Base-by-base conservation (phyloP, 2,113 vertebrate genomes). In the Amblyopsis rosae region DNA sequence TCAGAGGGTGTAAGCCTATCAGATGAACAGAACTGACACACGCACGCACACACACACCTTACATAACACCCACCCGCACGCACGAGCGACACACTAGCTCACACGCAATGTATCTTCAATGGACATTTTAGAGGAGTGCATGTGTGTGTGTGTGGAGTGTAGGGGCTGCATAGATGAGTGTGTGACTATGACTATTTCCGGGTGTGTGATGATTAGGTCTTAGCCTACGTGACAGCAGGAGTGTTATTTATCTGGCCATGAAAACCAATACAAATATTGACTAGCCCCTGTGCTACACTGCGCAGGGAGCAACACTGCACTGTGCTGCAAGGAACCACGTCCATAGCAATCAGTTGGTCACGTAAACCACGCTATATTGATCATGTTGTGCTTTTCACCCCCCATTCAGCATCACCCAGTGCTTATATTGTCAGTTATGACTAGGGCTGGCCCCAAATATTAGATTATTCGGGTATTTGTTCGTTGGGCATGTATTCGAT, bases 1-100 rank as follows among this genome's bases (percentile, higher is more conserved):
- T 75, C 57, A 55, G 69, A 6, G 60, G 59, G 62, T 58, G 48
- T 16, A 76, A 63, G 54, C 35, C 19, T 2, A 26, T 11, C 3
- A 12, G 56, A 10, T n/a, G 16, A 76, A 75, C 56, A 47, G 53
- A 54, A 50, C 66, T 26, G 70, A 59, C 58, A 48, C 2, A 19
- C 11, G n/a, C 51, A 54, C 17, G 65, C 55, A 75, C 56, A 49
- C 35, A 41, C 35, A 41, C 35, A 67, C 59, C 73, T 82, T 84
- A 77, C 59, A 80, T 86, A 88, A 86, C 69, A 62, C 49, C 46
- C 9, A 57, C 53, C 46, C 13, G 17, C n/a, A 56, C n/a, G 15
- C 54, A 56, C 35, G 35, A 41, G 7, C 35, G 35, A 41, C 4
- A 41, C 35, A 41, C 35, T 41, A 41, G 4, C 35, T 41, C 35